Evolutionary conservation across 2,888 invertebrate species (phyloP), one percentile per base, ranked within the genome.

Genomic region (Pristionchus arcanus): DNA sequence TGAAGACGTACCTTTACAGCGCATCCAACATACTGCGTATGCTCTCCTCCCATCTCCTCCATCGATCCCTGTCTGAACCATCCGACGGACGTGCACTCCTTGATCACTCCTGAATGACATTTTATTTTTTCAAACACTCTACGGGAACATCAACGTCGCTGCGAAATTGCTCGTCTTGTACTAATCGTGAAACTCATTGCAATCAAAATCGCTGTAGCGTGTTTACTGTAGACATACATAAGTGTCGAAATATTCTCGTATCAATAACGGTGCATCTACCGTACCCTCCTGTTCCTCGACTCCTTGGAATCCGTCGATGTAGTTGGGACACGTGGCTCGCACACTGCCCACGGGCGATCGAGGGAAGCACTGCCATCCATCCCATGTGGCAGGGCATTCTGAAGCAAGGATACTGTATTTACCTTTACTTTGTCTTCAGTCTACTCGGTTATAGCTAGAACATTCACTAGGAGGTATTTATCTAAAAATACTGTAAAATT

Each of bases 351-450:
- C 42, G 7, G 37, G 37, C n/a, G 86, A 66, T 28, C 66, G 34
- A 15, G 91, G 91, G 90, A 94, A 95, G 90, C 95, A 95, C 59
- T 94, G 93, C 94, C 94, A 95, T 31, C 95, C 95, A 87, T 95
- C 95, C 95, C 95, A 95, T 9, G 94, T 94, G n/a, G 94, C 92
- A 1, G 94, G 94, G 91, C 95, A 95, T 9, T 89, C 90, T 68
- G 86, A 19, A 42, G 31, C 59, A 49, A 7, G 19, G 31, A 28
- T 84, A 59, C 55, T 4, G 31, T 49, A 49, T 49, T 49, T 7
- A 11, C 13, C 42, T 42, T 42, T 3, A 42, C 9, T 9, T 42
- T 42, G 42, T 9, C 42, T 42, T 42, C 42, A 9, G 42, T 42
- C 42, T 42, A 42, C 42, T 42, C 42, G 42, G 9, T 42, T 3